These are phyloP conservation scores for Rallus limicola DNA, from an alignment of 2,113 vertebrate genomes.

Conservation along the genomic window DNA sequence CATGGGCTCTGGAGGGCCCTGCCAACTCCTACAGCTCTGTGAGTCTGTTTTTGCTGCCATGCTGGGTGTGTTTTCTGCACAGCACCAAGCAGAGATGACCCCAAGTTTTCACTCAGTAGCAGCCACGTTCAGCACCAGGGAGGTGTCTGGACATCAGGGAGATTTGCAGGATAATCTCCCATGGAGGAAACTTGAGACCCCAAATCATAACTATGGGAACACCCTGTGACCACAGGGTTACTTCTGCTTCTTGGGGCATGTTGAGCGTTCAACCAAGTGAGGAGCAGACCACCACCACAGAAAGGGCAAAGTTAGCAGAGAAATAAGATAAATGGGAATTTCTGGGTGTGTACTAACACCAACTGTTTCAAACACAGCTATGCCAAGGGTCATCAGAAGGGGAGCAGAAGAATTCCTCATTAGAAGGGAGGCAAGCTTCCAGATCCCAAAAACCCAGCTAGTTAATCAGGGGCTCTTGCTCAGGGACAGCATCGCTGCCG, in stretches of 20 bases:
- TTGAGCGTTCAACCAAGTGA: rapidly evolving
- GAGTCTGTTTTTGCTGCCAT: not conserved
- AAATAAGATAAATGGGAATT: not conserved
- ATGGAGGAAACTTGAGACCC: not conserved
- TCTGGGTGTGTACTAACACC: rapidly evolving
- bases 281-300: rapidly evolving
- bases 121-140: not conserved
- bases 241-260: not conserved
- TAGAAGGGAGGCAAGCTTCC: not conserved
- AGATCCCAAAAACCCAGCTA: not conserved
- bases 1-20: no score
- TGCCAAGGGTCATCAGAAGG: not conserved
- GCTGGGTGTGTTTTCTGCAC: rapidly evolving
- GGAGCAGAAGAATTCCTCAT: not conserved
- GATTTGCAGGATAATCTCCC: not conserved
- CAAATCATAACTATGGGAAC: rapidly evolving
- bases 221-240: rapidly evolving
- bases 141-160: not conserved
- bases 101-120: rapidly evolving
- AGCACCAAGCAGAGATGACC: not conserved
- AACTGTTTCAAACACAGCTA: not conserved
- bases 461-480: rapidly evolving
- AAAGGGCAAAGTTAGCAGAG: not conserved
- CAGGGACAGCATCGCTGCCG: rapidly evolving
- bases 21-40: no score